Percentiles rank a stretch among this genome's conserved stretches.
phyloP scores from a whole-genome alignment of 2,113 vertebrate genomes.

The Dermatemys mawii region DNA sequence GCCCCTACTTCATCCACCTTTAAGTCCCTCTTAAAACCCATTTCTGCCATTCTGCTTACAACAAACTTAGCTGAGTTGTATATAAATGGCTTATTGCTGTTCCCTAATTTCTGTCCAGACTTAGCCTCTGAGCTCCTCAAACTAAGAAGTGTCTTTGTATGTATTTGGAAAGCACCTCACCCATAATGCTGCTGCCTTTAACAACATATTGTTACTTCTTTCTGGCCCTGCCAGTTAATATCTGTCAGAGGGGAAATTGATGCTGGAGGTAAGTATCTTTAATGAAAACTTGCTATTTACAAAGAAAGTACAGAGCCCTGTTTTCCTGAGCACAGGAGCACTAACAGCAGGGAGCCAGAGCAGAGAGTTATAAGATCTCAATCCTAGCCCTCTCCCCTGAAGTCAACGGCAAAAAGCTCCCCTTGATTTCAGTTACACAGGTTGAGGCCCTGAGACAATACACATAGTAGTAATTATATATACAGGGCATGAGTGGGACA shows the following conservation, averaged over 20 bases:
- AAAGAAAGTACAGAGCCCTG: background rate
- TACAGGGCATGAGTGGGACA: background rate
- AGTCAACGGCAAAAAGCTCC: background rate
- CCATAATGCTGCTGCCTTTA: background rate
- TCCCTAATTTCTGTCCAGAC: background rate
- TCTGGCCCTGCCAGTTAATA: no score
- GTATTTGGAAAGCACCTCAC: background rate
- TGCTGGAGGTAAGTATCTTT: no score
- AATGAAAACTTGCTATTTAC: background rate
- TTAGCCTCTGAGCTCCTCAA: background rate
- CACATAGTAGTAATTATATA: background rate
- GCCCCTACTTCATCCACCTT: background rate
- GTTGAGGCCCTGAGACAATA: background rate
- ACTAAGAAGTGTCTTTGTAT: background rate
- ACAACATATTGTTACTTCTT: background rate
- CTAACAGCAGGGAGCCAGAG: background rate
- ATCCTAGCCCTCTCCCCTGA: background rate
- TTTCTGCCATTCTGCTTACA: background rate
- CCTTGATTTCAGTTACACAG: background rate
- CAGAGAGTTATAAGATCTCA: background rate
- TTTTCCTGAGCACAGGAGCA: background rate
- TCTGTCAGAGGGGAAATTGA: no score
- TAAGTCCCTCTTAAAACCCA: background rate
- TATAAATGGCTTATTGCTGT: no score
- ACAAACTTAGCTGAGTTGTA: background rate